Base-by-base conservation (phyloP, 2,113 vertebrate species). In the Rhinoptilus africanus region DNA sequence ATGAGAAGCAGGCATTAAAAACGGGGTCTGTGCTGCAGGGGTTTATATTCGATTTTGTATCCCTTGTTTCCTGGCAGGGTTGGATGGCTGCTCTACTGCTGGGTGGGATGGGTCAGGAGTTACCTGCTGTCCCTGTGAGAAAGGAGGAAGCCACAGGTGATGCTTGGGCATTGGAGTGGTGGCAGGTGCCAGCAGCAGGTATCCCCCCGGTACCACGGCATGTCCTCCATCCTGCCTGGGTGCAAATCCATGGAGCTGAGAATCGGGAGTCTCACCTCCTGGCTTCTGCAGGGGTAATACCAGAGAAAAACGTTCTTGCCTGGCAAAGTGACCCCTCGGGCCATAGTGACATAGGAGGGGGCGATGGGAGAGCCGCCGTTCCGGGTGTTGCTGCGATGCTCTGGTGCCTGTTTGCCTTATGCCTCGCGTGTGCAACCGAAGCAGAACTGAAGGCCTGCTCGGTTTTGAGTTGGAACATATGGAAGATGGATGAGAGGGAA, bases 341-440 rank as follows among this genome's bases (percentile, higher is more conserved):
- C 59, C 24, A 4, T 8, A 23, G 34, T 51, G 59, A 60, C 10
- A 0, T 2, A 51, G 37, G 26, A 15, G 39, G 39, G 10, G 20
- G 47, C 47, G 20, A 5, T 48, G 47, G 47, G 30, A 0, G 12
- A 15, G 54, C 11, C 0, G 5, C 32, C 0, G 2, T 43, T 19
- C 27, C 2, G 1, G 30, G 30, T 0, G 1, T 28, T 1, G 3
- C 18, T 3, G 63, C 0, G 19, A 39, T 77, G 37, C 57, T 7
- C 24, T 4, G n/a, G 64, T 10, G 35, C 66, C 64, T 21, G 12
- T 28, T 28, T 41, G 22, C 1, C 0, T 16, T 11, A 30, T 2
- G 5, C 28, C 10, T 43, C 0, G 23, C 8, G 22, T 6, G 20
- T 5, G 30, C 16, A 34, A 32, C 48, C 2, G 2, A 18, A 37